Evolutionary conservation across 53 echinoderm and acorn worm genomes (phyloP).

Genomic region (Mesocentrotus franciscanus): DNA sequence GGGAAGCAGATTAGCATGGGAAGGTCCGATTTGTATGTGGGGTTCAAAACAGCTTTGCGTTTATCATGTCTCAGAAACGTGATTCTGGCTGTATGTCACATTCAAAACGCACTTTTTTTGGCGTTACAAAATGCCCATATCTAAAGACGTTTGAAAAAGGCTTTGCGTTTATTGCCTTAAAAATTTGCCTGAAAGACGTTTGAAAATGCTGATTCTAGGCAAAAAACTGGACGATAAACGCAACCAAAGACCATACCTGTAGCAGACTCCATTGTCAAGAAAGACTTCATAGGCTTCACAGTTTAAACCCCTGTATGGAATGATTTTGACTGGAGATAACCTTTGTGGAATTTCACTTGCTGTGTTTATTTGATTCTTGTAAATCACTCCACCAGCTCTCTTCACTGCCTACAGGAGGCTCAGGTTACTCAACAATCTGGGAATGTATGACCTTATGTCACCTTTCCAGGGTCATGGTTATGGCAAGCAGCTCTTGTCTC

Average conservation of each 20-base stretch:
- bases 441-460: constrained; percentile 3
- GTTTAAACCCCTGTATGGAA: neutral
- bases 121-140: too few relatives aligned
- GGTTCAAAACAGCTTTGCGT: too few relatives aligned
- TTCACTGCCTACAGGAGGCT: neutral
- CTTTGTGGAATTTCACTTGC: constrained; percentile 51
- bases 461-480: constrained; percentile 46
- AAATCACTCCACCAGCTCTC: constrained; percentile 28
- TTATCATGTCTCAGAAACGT: too few relatives aligned
- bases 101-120: too few relatives aligned
- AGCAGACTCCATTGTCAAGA: neutral
- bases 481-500: constrained; percentile 30
- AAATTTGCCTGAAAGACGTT: too few relatives aligned
- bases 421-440: constrained; percentile 23
- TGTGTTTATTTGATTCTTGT: constrained; percentile 43
- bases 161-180: too few relatives aligned
- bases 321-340: constrained; percentile 52
- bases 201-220: too few relatives aligned
- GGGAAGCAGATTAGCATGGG: too few relatives aligned
- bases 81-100: too few relatives aligned
- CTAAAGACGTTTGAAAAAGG: too few relatives aligned
- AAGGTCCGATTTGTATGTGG: too few relatives aligned
- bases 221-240: too few relatives aligned
- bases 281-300: neutral
- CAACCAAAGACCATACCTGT: neutral